Percentiles rank a stretch among this genome's conserved stretches.
These are phyloP conservation scores for Busseola fusca DNA, from an alignment of 2,888 invertebrate species.

Conservation along the genomic window DNA sequence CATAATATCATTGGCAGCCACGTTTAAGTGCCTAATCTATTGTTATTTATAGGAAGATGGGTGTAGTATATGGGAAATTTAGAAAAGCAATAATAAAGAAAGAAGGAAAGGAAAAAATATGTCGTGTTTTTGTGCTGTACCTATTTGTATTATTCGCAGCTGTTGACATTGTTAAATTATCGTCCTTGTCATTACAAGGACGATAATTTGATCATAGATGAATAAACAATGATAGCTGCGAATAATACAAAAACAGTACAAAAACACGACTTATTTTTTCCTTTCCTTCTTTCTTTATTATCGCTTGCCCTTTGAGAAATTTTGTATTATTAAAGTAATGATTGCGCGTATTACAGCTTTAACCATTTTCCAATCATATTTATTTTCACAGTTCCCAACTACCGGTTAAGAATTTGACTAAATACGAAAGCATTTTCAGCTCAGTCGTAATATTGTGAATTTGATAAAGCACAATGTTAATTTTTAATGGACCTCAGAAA, in stretches of 20 bases:
- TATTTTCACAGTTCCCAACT: neutral
- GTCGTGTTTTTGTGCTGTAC: neutral
- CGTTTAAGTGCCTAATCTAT: slow-evolving; percentile 70
- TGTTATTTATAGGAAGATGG: slow-evolving; percentile 69
- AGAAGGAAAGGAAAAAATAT: neutral
- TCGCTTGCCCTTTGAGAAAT: neutral
- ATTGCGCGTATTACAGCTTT: too few species aligned
- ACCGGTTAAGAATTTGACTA: neutral
- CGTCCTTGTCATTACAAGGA: too few species aligned
- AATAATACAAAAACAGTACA: neutral
- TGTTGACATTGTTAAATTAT: too few species aligned
- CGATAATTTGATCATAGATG: too few species aligned
- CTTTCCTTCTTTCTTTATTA: neutral
- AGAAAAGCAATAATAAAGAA: neutral
- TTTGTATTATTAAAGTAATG: too few species aligned
- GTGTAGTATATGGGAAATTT: slow-evolving; percentile 45
- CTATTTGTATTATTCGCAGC: too few species aligned
- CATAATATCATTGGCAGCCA: slow-evolving; percentile 73
- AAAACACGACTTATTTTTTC: neutral
- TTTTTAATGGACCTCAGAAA: neutral
- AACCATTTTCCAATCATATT: neutral
- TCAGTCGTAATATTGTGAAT: neutral
- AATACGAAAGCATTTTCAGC: neutral
- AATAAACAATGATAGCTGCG: too few species aligned
- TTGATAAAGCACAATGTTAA: neutral